Conservation (phyloP, 2,888 invertebrate species). For the Cephus pygmeus region DNA sequence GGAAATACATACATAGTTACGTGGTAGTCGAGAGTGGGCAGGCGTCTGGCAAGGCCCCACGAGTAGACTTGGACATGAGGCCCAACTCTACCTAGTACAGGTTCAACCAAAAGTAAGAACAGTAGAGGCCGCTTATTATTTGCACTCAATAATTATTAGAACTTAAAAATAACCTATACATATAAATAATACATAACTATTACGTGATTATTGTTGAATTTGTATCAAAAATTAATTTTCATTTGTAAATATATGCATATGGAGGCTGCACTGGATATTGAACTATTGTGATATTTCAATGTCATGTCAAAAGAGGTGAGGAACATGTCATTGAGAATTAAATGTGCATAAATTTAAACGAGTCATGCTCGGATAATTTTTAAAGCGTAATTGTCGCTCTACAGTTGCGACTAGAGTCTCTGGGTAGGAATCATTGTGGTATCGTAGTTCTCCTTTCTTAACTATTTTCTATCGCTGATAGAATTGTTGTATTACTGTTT, state of each 20-base stretch:
- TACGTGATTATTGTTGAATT: not conserved
- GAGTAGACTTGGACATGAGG: not conserved
- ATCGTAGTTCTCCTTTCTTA: not conserved
- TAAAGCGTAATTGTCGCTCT: not conserved
- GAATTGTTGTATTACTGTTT: not conserved
- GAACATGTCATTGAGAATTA: not conserved
- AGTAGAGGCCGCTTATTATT: not conserved
- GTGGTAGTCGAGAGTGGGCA: not conserved
- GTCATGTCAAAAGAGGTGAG: not conserved
- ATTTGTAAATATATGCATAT: no score
- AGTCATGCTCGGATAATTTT: not conserved
- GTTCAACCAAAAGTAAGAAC: not conserved
- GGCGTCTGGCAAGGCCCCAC: constrained; percentile 5
- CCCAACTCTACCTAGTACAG: constrained; percentile 1
- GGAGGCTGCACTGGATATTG: no score
- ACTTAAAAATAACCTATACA: not conserved
- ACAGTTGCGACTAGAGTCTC: not conserved
- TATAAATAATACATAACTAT: not conserved
- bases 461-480: not conserved
- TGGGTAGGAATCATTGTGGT: not conserved
- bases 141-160: not conserved
- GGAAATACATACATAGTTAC: not conserved
- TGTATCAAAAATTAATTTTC: not conserved
- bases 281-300: not conserved
- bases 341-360: not conserved